Base-by-base conservation (phyloP, 2,113 vertebrate species). In the Turnix velox region DNA sequence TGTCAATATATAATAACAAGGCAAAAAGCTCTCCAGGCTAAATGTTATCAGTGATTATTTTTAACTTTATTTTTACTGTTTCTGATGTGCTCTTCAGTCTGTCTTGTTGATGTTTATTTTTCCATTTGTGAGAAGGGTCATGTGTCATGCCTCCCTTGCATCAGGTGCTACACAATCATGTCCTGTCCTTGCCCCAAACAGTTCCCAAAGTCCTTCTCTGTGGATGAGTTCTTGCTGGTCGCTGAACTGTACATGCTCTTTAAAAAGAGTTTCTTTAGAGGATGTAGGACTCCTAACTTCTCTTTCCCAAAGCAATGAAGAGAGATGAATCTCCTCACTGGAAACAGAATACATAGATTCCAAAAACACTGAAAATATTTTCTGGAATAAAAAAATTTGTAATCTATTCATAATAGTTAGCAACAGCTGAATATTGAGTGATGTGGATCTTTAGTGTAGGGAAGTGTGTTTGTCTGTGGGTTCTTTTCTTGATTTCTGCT, bases 71-170 rank as follows among this genome's bases (percentile, higher is more conserved):
- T 96, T 95, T 95, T 96, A 96, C 87, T 31, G 49, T 69, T 96
- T 95, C 84, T 95, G 94, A 96, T 96, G 92, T 95, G 92, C 76
- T 94, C 93, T 96, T 96, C 82, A 69, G 6, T 91, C 94, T 96
- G 95, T 95, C 94, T 95, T 90, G 74, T 95, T 94, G 95, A 96
- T 96, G 93, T 95, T 95, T 96, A 57, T 89, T 87, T 94, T 94
- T 18, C 75, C 0, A 0, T 91, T 91, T 84, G 40, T 93, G 84
- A 35, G 85, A 89, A 85, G 95, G 94, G 94, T 96, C 90, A 76
- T 75, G 79, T 95, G 92, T 79, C 94, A 27, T 89, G 93, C 84
- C 67, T 94, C 84, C 71, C 51, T 95, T 87, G 62, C 71, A 87
- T 95, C 93, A 96, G 94, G 94, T 96, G 78, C 87, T 85, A 37